phyloP scores from a whole-genome alignment of 1,140 invertebrate species.

The Ceratosolen solmsi region DNA sequence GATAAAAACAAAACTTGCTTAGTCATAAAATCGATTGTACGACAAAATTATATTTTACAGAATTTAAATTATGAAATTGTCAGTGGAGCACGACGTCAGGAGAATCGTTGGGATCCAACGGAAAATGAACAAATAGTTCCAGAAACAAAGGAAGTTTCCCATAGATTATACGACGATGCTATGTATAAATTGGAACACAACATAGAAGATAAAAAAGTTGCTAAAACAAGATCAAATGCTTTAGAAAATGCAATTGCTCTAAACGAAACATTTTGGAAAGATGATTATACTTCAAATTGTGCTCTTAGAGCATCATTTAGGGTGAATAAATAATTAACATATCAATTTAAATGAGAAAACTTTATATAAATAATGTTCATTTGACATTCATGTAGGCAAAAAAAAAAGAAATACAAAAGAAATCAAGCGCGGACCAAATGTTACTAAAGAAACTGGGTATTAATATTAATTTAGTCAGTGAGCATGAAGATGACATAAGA shows the following conservation, averaged over 20 bases:
- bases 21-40: not conserved
- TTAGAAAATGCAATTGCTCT: conserved; percentile 83
- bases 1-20: not conserved
- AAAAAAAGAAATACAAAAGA: conserved; percentile 83
- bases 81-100: conserved; percentile 94
- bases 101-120: conserved; percentile 97
- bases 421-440: conserved; percentile 79
- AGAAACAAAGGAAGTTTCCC: conserved; percentile 90
- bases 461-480: conserved; percentile 84
- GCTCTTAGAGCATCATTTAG: conserved; percentile 87
- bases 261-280: conserved; percentile 87
- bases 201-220: conserved; percentile 83
- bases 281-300: conserved; percentile 93
- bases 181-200: conserved; percentile 98
- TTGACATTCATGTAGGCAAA: conserved; percentile 74
- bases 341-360: not conserved
- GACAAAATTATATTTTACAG: conserved; percentile 70
- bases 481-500: conserved; percentile 85
- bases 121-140: conserved; percentile 96
- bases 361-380: conserved; percentile 26
- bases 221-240: conserved; percentile 80
- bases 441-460: conserved; percentile 86
- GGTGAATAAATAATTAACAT: conserved; percentile 73
- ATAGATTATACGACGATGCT: conserved; percentile 91
- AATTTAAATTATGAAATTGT: conserved; percentile 98